phyloP scores from a whole-genome alignment of 2,888 invertebrate species.

The Actias luna region DNA sequence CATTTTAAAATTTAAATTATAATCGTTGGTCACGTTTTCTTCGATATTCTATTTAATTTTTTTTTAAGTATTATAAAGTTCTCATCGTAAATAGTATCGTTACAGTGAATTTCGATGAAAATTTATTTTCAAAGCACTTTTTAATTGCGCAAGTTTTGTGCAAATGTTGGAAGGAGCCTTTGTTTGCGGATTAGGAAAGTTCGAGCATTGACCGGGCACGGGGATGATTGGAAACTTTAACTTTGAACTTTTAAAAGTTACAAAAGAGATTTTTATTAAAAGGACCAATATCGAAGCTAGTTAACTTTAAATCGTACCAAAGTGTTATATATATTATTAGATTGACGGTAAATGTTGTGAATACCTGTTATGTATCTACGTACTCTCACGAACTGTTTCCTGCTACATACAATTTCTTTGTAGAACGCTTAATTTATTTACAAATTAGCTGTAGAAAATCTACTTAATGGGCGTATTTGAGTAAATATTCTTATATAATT shows the following conservation, averaged over 20 bases:
- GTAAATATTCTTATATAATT: no score
- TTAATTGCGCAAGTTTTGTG: conserved; percentile 14
- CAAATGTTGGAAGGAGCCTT: not conserved
- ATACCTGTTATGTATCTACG: no score
- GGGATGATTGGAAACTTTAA: conserved; percentile 2
- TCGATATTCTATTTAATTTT: not conserved
- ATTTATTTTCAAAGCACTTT: conserved; percentile 15
- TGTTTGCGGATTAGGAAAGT: conserved; percentile 5
- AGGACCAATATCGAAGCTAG: not conserved
- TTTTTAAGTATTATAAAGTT: no score
- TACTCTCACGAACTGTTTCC: no score
- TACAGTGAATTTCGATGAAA: conserved; percentile 1
- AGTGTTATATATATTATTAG: not conserved
- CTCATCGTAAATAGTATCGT: conserved; percentile 6
- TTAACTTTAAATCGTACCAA: not conserved
- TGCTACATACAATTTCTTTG: no score
- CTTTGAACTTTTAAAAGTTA: not conserved
- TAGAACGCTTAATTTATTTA: no score
- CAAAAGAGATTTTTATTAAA: not conserved
- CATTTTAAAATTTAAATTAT: not conserved
- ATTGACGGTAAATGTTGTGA: no score
- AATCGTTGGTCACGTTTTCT: not conserved
- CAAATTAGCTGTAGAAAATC: no score
- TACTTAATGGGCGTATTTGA: no score
- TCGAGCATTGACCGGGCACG: not conserved